Conservation (phyloP, 2,797 vertebrate species). For the Steatocranus sp. region DNA sequence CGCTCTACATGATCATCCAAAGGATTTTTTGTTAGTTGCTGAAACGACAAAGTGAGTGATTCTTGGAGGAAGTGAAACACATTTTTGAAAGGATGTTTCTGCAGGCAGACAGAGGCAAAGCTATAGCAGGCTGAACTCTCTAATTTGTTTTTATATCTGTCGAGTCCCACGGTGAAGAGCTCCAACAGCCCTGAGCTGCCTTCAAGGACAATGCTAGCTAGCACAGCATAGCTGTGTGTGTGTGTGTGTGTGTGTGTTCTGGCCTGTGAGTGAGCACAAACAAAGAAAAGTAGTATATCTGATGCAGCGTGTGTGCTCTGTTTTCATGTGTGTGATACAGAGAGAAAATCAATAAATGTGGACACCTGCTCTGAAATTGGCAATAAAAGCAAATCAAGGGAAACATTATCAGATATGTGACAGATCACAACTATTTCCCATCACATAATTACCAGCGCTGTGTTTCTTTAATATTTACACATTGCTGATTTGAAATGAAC, state of each 20-base stretch:
- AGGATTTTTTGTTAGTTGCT: neutral
- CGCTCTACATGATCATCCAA: neutral
- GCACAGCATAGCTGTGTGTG: neutral
- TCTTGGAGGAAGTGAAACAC: neutral
- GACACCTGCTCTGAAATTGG: neutral
- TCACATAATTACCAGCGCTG: neutral
- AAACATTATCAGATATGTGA: neutral
- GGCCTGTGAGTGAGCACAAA: neutral
- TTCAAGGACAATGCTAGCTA: conserved; percentile 46
- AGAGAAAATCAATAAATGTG: neutral
- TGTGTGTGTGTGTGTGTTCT: neutral
- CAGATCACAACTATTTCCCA: neutral
- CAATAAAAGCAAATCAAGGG: neutral
- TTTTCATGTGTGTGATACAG: neutral
- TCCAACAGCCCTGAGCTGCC: conserved; percentile 42
- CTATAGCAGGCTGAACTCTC: neutral
- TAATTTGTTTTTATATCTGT: conserved; percentile 32
- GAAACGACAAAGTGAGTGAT: neutral
- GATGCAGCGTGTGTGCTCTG: neutral
- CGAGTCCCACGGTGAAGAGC: conserved; percentile 28
- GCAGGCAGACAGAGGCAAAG: neutral
- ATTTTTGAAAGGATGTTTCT: neutral
- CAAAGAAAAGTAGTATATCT: neutral
- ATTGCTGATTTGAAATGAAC: neutral
- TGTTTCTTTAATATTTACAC: neutral